Conservation (phyloP, 2,113 vertebrate species). For the Cettia cetti region DNA sequence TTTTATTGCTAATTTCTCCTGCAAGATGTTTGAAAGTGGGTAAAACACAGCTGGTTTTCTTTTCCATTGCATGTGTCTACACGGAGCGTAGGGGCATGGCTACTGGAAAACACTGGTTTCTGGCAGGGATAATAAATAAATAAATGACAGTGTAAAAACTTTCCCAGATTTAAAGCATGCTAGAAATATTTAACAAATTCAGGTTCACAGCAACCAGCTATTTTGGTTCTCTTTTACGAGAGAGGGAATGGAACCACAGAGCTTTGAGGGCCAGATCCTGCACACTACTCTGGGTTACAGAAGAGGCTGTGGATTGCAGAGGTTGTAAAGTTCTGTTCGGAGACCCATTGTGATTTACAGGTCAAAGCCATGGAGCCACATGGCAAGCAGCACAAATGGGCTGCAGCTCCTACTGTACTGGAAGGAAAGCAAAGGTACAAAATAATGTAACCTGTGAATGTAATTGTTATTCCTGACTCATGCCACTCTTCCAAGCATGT, state of each 20-base stretch:
- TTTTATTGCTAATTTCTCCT: background rate
- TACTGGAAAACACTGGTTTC: background rate
- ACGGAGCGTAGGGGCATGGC: background rate
- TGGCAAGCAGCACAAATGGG: background rate
- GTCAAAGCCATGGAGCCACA: background rate
- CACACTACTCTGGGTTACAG: background rate
- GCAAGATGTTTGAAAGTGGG: background rate
- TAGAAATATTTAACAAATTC: background rate
- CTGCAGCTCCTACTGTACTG: background rate
- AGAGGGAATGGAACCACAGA: background rate
- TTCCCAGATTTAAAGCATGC: background rate
- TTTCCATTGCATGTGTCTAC: background rate
- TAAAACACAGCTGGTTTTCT: background rate
- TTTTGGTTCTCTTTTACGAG: background rate
- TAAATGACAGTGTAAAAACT: background rate
- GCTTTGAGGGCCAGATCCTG: background rate
- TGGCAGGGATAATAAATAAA: slow-evolving; percentile 11
- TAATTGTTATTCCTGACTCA: background rate
- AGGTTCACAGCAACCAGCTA: background rate
- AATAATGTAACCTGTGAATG: background rate
- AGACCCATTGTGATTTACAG: background rate
- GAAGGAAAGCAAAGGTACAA: background rate
- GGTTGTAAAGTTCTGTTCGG: background rate
- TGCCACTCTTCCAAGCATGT: background rate
- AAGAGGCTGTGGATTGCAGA: background rate